These are phyloP conservation scores for Himalopsyche phryganea DNA, from an alignment of 1,140 invertebrate species.

Conservation along the genomic window DNA sequence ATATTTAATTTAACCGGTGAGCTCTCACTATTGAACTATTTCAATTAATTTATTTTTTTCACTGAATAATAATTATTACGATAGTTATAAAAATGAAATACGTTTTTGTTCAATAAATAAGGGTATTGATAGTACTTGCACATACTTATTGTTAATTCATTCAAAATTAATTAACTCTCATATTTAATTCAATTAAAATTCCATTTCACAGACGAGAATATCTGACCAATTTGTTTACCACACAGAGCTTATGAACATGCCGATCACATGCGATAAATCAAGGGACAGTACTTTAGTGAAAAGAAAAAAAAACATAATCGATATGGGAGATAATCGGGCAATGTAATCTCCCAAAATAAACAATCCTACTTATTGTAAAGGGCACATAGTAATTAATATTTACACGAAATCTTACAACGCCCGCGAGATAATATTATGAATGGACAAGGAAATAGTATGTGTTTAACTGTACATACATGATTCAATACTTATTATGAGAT, in stretches of 20 bases:
- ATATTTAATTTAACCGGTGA: too few relatives aligned
- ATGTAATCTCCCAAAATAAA: constrained; percentile 10
- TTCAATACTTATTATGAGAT: background rate
- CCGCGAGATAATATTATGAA: background rate
- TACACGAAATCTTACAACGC: constrained; percentile 3
- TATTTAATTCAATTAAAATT: too few relatives aligned
- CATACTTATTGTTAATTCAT: too few relatives aligned
- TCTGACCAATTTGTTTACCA: too few relatives aligned
- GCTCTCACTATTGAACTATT: too few relatives aligned
- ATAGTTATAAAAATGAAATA: too few relatives aligned
- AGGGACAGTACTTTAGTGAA: background rate
- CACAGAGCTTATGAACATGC: background rate
- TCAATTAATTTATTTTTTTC: too few relatives aligned
- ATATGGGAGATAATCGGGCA: constrained; percentile 4
- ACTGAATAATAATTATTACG: too few relatives aligned
- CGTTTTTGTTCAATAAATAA: too few relatives aligned
- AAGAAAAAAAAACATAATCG: constrained; percentile 10
- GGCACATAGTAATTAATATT: constrained; percentile 14
- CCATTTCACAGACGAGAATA: too few relatives aligned
- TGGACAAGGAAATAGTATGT: background rate
- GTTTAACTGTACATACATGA: background rate
- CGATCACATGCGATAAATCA: constrained; percentile 9
- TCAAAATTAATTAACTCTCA: too few relatives aligned
- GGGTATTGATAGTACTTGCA: too few relatives aligned
- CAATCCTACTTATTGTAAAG: constrained; percentile 2